Evolutionary conservation across 2,888 invertebrate genomes (phyloP), one percentile per base, ranked within the genome.

Genomic region (Drosophila kokeensis): DNA sequence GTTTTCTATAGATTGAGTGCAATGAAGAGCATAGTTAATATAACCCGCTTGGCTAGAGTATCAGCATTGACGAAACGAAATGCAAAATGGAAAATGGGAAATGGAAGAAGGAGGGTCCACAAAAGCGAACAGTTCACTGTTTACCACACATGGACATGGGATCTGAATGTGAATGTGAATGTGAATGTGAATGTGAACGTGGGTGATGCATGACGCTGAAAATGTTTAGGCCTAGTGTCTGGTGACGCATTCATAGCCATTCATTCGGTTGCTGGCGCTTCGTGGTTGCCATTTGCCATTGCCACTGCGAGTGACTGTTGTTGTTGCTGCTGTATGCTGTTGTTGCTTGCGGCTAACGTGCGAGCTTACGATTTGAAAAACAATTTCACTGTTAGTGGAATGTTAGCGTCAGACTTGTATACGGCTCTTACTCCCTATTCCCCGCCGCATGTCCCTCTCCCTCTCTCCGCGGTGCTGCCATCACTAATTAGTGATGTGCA

Each of bases 401-500:
- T 86, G 89, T 87, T 84, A 87, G 83, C 85, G 82, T 89, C 82
- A 87, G 84, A 42, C 60, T 49, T 69, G 68, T 62, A 68, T 69
- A 72, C 48, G 50, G 40, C 30, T 57, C 15, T 29, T 15, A n/a
- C 27, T 27, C 34, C 50, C 8, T 29, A 7, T 29, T 29, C 11
- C 45, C 2, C 13, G 11, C 13, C n/a, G 2, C 53, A 34, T 7
- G 2, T 1, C 50, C 8, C 7, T 0, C 11, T 6, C 5, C 7
- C 18, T 4, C 10, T 10, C 24, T 10, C 32, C 59, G 59, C 60
- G 58, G 71, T 76, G 74, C 73, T 66, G 75, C 63, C 87, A 83
- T 81, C 87, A 83, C 85, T 86, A 86, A 86, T 86, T 86, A 86
- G 85, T 86, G 85, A 87, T 89, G 85, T 88, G 85, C 89, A 86